A percentile compares a stretch with the other conserved stretches of the same genome.
Evolutionary conservation across 1,140 invertebrate genomes (phyloP).

Genomic region (Gonioctena quinquepunctata): DNA sequence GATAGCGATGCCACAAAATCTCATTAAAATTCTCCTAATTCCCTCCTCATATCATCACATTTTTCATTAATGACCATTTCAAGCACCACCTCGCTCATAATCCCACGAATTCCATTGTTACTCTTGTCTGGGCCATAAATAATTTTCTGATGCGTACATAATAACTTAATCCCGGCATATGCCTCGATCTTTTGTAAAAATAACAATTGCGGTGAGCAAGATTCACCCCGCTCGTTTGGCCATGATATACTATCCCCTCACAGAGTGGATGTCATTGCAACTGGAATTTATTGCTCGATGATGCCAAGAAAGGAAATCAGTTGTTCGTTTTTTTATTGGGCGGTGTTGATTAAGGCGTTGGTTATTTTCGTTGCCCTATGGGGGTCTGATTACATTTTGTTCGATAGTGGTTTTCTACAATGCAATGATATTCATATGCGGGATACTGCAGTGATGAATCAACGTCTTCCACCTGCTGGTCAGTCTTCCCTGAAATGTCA

Average conservation of each 20-base stretch:
- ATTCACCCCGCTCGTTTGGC: conserved; percentile 28
- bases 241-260: conserved; percentile 32
- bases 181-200: conserved; percentile 34
- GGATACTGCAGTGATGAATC: no score
- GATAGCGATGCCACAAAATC: neutral
- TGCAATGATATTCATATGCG: no score
- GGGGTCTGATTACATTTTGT: no score
- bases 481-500: no score
- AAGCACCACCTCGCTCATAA: neutral
- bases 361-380: no score
- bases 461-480: no score
- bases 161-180: conserved; percentile 38
- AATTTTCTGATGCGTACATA: conserved; percentile 31
- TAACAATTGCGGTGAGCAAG: conserved; percentile 34
- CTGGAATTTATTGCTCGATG: conserved; percentile 27
- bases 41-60: neutral
- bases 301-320: neutral
- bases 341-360: no score
- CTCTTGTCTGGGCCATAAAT: conserved; percentile 26
- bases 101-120: conserved; percentile 14
- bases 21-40: conserved; percentile 16
- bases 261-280: conserved; percentile 27
- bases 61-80: conserved; percentile 18
- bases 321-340: no score
- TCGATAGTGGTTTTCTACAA: no score